phyloP scores from a whole-genome alignment of 1,140 invertebrate species.

The Andricus grossulariae region DNA sequence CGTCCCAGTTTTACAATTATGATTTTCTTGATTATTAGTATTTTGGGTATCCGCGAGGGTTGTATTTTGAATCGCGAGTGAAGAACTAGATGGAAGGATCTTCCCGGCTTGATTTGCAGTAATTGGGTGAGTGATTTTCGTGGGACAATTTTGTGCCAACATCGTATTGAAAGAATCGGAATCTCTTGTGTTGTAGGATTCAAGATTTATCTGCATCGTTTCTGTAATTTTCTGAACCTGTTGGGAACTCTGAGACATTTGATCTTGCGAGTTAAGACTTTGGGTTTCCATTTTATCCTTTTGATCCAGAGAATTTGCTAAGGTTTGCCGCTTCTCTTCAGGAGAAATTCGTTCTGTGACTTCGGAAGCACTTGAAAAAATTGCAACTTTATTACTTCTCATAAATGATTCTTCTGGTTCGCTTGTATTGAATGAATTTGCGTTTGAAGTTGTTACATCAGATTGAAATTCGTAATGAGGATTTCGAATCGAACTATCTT shows the following conservation, averaged over 20 bases:
- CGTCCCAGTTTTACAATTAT: not conserved
- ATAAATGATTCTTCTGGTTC: constrained; percentile 44
- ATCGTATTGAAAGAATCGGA: not conserved
- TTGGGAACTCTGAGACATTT: not conserved
- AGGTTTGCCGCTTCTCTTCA: constrained; percentile 43
- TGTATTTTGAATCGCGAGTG: not conserved
- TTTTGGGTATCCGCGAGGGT: not conserved
- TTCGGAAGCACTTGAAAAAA: constrained; percentile 41
- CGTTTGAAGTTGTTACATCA: not conserved
- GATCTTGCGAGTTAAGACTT: not conserved
- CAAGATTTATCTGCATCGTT: not conserved
- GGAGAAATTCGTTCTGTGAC: constrained; percentile 40
- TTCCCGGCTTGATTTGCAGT: not conserved
- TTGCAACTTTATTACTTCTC: constrained; percentile 43
- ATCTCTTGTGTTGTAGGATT: not conserved
- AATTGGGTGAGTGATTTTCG: not conserved
- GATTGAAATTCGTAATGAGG: constrained; percentile 44
- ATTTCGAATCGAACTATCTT: constrained; percentile 44
- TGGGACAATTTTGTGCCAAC: constrained; percentile 43
- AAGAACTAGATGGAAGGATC: not conserved
- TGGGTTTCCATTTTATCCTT: constrained; percentile 44
- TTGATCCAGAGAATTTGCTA: constrained; percentile 40
- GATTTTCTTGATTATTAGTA: constrained; percentile 47
- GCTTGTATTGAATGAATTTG: constrained; percentile 48
- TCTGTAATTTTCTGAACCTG: constrained; percentile 3